Conservation (phyloP, 2,797 vertebrate genomes). For the Poeciliopsis paucimaculata region DNA sequence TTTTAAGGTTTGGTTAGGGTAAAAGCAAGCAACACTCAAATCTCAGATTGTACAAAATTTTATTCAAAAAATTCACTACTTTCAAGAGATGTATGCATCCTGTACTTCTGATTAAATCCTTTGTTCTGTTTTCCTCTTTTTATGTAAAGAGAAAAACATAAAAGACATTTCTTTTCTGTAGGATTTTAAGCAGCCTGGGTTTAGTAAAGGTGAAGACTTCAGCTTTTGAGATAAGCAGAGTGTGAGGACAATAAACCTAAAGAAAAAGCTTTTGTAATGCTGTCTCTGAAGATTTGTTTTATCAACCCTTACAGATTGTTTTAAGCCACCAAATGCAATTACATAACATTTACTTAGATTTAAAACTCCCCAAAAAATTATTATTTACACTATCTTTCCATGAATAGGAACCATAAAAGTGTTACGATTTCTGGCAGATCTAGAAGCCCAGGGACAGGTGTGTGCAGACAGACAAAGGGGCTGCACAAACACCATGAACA, state of each 20-base stretch:
- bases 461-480: constrained; percentile 67
- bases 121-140: not conserved
- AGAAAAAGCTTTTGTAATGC: not conserved
- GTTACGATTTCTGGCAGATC: constrained; percentile 45
- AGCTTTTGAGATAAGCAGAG: not conserved
- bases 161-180: not conserved
- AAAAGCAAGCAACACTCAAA: not conserved
- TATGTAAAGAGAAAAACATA: no score
- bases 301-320: not conserved
- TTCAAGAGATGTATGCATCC: not conserved
- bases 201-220: not conserved
- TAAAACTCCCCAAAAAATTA: not conserved
- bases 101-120: not conserved
- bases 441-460: constrained; percentile 66
- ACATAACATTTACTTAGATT: not conserved
- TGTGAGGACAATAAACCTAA: not conserved
- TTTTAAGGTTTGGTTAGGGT: not conserved
- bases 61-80: not conserved
- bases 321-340: not conserved
- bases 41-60: not conserved
- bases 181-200: not conserved
- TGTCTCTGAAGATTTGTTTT: not conserved
- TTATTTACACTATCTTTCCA: not conserved
- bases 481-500: constrained; percentile 59
- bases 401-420: not conserved